Conservation (phyloP, 2,113 vertebrate species). For the Pelecanoides urinatrix region DNA sequence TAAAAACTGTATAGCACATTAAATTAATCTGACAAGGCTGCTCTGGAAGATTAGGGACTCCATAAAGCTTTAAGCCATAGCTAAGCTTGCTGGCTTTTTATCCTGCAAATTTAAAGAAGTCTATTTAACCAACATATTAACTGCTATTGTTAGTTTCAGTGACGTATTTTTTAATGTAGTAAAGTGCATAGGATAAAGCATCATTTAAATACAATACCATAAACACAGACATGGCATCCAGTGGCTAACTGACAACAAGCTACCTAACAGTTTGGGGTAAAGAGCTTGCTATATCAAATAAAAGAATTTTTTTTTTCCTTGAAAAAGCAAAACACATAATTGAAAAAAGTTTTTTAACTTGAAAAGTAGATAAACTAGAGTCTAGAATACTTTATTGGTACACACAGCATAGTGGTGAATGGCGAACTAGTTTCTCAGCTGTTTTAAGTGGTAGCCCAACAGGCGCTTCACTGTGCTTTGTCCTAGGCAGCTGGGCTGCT, state of each 20-base stretch:
- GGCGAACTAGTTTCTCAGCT: neutral
- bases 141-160: neutral
- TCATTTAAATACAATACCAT: neutral
- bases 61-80: neutral
- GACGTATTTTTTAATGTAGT: neutral
- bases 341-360: neutral
- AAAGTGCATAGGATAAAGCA: neutral
- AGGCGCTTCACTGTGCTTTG: neutral
- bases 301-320: neutral
- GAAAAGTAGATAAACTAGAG: neutral
- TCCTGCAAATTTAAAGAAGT: neutral
- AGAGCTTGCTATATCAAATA: neutral
- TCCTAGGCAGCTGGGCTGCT: constrained; percentile 19
- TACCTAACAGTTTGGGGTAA: neutral
- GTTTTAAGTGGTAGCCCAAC: neutral
- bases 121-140: neutral
- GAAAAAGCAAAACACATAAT: neutral
- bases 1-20: neutral
- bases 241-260: neutral
- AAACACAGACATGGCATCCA: neutral
- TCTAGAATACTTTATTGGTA: neutral
- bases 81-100: neutral
- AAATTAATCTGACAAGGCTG: neutral
- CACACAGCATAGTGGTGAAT: neutral
- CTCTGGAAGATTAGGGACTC: neutral